Conservation (phyloP, 2,888 invertebrate species). For the Lucinisca nassula region DNA sequence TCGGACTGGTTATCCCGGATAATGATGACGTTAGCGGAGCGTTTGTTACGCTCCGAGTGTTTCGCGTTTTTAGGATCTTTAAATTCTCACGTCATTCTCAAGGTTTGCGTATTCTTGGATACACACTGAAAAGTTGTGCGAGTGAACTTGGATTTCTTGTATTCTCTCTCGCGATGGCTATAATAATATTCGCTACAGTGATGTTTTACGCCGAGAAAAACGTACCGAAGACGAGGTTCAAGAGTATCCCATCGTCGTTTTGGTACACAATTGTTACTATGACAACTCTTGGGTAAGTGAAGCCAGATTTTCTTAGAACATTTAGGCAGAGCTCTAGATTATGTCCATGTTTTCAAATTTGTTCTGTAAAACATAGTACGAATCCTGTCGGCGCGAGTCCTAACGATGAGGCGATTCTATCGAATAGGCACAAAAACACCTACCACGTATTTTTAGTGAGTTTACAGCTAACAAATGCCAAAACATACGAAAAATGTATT, state of each 20-base stretch:
- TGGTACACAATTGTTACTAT: conserved; percentile 99
- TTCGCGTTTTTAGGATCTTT: conserved; percentile 99
- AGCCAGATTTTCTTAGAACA: neutral
- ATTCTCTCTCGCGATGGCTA: conserved; percentile 99
- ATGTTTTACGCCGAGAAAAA: conserved; percentile 99
- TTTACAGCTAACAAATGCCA: too few species aligned
- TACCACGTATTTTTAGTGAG: too few species aligned
- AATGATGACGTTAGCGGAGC: conserved; percentile 99
- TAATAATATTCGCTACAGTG: conserved; percentile 99
- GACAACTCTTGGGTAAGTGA: conserved; percentile 99
- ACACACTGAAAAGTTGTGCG: conserved; percentile 99
- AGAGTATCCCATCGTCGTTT: conserved; percentile 99
- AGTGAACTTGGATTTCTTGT: conserved; percentile 99
- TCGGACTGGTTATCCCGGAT: conserved; percentile 98
- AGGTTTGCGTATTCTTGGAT: conserved; percentile 99
- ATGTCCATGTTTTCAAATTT: too few species aligned
- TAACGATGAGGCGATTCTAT: too few species aligned
- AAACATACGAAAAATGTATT: too few species aligned
- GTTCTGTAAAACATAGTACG: too few species aligned
- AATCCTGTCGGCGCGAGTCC: too few species aligned
- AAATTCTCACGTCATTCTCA: conserved; percentile 99
- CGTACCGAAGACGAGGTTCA: conserved; percentile 98
- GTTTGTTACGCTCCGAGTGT: conserved; percentile 99
- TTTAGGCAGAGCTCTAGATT: too few species aligned
- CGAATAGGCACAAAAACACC: too few species aligned